Conservation (phyloP, 2,888 invertebrate species). For the Aphidius colemani region DNA sequence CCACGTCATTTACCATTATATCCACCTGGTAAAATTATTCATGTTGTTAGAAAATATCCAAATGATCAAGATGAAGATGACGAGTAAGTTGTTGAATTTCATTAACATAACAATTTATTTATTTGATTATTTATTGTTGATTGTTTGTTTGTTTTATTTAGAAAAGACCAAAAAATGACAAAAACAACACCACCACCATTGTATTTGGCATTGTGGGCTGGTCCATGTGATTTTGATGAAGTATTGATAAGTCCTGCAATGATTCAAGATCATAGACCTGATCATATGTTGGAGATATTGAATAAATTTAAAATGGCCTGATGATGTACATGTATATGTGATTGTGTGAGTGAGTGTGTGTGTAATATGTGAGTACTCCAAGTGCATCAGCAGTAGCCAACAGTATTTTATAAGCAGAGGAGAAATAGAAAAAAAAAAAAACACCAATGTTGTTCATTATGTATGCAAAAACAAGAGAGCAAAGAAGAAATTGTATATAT, state of each 20-base stretch:
- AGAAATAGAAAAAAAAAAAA: no score
- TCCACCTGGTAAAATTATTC: constrained; percentile 84
- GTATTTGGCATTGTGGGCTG: constrained; percentile 86
- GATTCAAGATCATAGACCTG: constrained; percentile 91
- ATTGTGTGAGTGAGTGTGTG: no score
- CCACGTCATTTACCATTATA: constrained; percentile 81
- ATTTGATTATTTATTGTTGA: constrained; percentile 15
- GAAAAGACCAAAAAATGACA: constrained; percentile 70
- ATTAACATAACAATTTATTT: constrained; percentile 14
- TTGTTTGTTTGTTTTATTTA: constrained; percentile 57
- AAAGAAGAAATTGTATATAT: no score
- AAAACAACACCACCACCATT: constrained; percentile 67
- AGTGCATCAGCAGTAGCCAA: no score
- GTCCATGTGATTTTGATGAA: constrained; percentile 83
- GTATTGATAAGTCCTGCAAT: constrained; percentile 87
- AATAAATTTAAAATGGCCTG: constrained; percentile 62
- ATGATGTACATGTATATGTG: no score
- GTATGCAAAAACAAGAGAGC: no score
- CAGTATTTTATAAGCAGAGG: no score
- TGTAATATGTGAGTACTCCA: no score
- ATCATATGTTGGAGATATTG: constrained; percentile 80
- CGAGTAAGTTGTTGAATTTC: background rate
- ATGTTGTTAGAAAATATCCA: constrained; percentile 84
- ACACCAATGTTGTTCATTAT: no score
- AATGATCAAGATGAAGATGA: constrained; percentile 60